Conservation (phyloP, 2,797 vertebrate genomes). For the Anguilla pacifica region DNA sequence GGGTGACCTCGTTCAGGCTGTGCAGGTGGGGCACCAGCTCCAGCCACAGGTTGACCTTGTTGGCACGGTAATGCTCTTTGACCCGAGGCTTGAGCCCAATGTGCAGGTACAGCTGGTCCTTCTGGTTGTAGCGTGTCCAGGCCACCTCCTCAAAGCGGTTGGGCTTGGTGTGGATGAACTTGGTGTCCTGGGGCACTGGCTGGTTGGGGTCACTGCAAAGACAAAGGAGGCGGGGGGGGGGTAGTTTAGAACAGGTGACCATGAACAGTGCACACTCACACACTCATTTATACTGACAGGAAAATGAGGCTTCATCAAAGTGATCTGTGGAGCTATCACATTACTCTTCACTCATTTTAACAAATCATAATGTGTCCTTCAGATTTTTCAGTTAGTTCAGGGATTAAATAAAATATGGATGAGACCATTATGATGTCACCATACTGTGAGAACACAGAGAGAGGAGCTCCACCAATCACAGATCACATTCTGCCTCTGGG, state of each 20-base stretch:
- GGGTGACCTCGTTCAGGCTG: conserved; percentile 96
- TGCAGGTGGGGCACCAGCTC: conserved; percentile 98
- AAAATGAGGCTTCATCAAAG: too few species aligned
- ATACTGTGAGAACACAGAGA: too few species aligned
- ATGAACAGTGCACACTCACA: not conserved
- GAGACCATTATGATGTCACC: too few species aligned
- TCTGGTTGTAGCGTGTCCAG: conserved; percentile 98
- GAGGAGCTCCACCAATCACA: too few species aligned
- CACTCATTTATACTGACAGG: not conserved
- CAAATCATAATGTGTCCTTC: too few species aligned
- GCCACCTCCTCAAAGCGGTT: conserved; percentile 99
- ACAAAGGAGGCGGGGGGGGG: not conserved
- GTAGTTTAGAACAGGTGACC: not conserved
- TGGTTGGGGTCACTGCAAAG: conserved; percentile 93
- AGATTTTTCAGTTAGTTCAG: too few species aligned
- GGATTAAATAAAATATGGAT: too few species aligned
- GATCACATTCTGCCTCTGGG: not conserved
- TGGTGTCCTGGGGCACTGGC: conserved; percentile 97
- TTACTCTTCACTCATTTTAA: too few species aligned
- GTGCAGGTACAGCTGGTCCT: conserved; percentile 97
- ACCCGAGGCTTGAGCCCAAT: conserved; percentile 98
- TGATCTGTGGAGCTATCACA: too few species aligned
- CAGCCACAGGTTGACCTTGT: conserved; percentile 98
- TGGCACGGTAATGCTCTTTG: conserved; percentile 98
- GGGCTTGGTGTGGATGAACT: conserved; percentile 98